phyloP scores from a whole-genome alignment of 2,797 vertebrate genomes.

The Rhodeus uyekii region DNA sequence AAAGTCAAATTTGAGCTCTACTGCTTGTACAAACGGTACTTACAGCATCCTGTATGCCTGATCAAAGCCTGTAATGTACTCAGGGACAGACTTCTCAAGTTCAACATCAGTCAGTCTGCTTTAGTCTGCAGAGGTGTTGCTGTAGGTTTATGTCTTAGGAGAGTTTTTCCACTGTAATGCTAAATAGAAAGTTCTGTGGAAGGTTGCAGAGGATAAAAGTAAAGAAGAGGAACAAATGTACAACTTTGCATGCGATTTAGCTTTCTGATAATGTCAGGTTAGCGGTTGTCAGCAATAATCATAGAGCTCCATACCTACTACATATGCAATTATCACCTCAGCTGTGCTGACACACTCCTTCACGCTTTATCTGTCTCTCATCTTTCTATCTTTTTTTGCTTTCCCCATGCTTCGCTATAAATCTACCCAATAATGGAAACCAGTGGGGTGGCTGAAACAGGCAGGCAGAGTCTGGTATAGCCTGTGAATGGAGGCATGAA shows the following conservation, averaged over 20 bases:
- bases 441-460: constrained; percentile 23
- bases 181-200: constrained; percentile 3
- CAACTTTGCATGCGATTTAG: neutral
- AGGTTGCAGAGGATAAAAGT: constrained; percentile 5
- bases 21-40: constrained; percentile 4
- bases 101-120: constrained; percentile 17
- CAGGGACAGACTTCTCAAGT: constrained; percentile 20
- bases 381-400: neutral
- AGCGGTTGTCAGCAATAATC: constrained; percentile 26
- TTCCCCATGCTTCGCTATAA: constrained; percentile 26
- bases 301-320: constrained; percentile 7
- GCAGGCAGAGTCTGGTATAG: constrained; percentile 16
- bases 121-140: constrained; percentile 19
- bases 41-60: neutral
- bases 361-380: neutral
- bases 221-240: neutral
- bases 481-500: constrained; percentile 33
- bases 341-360: neutral
- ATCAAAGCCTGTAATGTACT: neutral
- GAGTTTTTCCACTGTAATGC: neutral
- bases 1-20: constrained; percentile 20
- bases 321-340: constrained; percentile 32
- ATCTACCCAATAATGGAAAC: constrained; percentile 38
- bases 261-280: constrained; percentile 23
- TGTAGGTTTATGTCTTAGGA: constrained; percentile 4